A percentile compares a stretch with the other conserved stretches of the same genome.
Conservation (phyloP, 1,140 invertebrate species). For the Caenorhabditis remanei region DNA sequence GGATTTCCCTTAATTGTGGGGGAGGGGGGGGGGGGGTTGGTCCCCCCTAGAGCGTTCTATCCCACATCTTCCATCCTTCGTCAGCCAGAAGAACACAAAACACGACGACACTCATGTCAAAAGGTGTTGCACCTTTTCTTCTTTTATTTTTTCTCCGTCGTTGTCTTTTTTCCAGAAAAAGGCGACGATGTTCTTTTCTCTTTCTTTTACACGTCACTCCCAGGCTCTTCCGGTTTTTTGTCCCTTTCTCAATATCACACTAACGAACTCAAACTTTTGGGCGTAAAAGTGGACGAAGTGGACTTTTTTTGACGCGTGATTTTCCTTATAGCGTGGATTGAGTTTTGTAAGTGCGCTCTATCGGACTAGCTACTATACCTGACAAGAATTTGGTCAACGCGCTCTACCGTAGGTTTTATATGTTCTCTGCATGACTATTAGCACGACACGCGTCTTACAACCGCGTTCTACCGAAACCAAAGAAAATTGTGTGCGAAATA, state of each 20-base stretch:
- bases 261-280: not conserved
- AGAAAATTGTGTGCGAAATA: too few relatives aligned
- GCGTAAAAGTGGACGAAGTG: not conserved
- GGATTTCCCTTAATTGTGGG: not conserved
- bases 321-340: not conserved
- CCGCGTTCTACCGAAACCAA: too few relatives aligned
- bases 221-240: too few relatives aligned
- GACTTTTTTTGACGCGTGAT: slow-evolving; percentile 4
- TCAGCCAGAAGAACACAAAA: not conserved
- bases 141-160: not conserved
- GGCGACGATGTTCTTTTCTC: not conserved
- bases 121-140: slow-evolving; percentile 41
- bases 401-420: too few relatives aligned
- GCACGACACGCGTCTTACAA: too few relatives aligned
- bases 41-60: not conserved
- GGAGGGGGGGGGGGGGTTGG: too few relatives aligned
- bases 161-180: not conserved
- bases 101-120: not conserved
- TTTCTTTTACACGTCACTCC: not conserved
- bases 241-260: slow-evolving; percentile 17
- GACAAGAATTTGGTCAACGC: too few relatives aligned
- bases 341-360: too few relatives aligned
- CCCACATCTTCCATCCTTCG: too few relatives aligned
- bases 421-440: too few relatives aligned
- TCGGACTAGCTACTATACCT: too few relatives aligned